Evolutionary conservation across 2,888 invertebrate genomes (phyloP).

Genomic region (Carcina quercana): DNA sequence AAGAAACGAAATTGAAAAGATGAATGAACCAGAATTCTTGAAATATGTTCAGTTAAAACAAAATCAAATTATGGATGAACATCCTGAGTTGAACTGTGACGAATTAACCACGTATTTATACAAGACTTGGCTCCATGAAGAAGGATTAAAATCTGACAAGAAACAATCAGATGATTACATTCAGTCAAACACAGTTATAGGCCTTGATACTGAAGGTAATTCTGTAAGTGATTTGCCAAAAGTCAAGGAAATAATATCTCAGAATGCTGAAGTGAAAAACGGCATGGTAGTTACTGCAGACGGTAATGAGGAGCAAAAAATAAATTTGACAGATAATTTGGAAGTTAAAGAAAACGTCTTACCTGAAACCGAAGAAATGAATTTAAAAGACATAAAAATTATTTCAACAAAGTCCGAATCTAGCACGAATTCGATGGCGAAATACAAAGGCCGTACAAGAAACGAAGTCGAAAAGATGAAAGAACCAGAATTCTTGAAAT

Average conservation of each 20-base stretch:
- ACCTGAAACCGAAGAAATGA: too few species aligned
- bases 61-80: conserved; percentile 59
- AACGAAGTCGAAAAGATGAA: conserved; percentile 23
- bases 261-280: too few species aligned
- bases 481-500: conserved; percentile 59
- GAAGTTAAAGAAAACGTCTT: too few species aligned
- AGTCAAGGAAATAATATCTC: too few species aligned
- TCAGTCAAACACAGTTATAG: conserved; percentile 38
- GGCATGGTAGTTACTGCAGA: too few species aligned
- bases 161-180: conserved; percentile 32
- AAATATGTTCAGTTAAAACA: conserved; percentile 61
- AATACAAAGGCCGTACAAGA: conserved; percentile 27
- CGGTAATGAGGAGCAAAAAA: too few species aligned
- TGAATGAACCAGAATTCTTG: conserved; percentile 51
- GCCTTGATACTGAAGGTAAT: conserved; percentile 20
- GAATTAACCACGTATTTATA: conserved; percentile 60
- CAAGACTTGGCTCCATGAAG: conserved; percentile 63
- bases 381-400: conserved; percentile 7
- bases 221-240: too few species aligned
- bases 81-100: conserved; percentile 57
- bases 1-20: conserved; percentile 19
- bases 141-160: conserved; percentile 42
- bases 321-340: too few species aligned
- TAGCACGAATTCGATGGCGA: conserved; percentile 25
- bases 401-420: conserved; percentile 30